Evolutionary conservation across 2,888 invertebrate genomes (phyloP).

Genomic region (Drosophila prolongata): DNA sequence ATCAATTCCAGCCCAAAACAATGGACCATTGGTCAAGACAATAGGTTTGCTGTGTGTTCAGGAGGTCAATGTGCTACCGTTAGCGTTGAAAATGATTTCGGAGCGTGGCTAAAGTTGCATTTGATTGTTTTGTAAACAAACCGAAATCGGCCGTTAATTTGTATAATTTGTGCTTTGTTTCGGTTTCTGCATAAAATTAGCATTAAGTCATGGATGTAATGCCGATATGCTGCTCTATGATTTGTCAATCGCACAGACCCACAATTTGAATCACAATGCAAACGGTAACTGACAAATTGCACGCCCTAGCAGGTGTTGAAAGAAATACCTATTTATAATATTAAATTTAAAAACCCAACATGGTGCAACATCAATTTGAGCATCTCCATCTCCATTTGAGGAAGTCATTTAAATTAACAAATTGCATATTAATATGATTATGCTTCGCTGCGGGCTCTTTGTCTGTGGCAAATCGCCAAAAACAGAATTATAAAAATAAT

Average conservation of each 20-base stretch:
- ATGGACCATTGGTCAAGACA: slow-evolving; percentile 36
- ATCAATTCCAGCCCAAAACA: slow-evolving; percentile 31
- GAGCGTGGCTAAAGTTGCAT: slow-evolving; percentile 48
- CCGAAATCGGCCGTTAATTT: slow-evolving; percentile 55
- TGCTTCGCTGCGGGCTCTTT: slow-evolving; percentile 36
- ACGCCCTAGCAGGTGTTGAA: slow-evolving; percentile 22
- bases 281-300: slow-evolving; percentile 51
- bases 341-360: slow-evolving; percentile 12
- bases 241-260: slow-evolving; percentile 19
- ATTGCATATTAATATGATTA: slow-evolving; percentile 53
- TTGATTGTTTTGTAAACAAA: slow-evolving; percentile 62
- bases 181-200: slow-evolving; percentile 56
- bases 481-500: slow-evolving; percentile 44
- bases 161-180: slow-evolving; percentile 58
- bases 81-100: slow-evolving; percentile 52
- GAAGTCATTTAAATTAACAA: slow-evolving; percentile 57
- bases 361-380: slow-evolving; percentile 24
- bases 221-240: slow-evolving; percentile 6
- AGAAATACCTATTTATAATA: slow-evolving; percentile 43
- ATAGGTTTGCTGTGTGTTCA: slow-evolving; percentile 39
- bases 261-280: slow-evolving; percentile 15
- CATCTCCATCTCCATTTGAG: slow-evolving; percentile 35
- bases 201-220: slow-evolving; percentile 36
- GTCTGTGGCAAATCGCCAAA: slow-evolving; percentile 10
- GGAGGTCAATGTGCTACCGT: slow-evolving; percentile 76